These are phyloP conservation scores for Callorhinus ursinus DNA, from an alignment of 2,113 vertebrate species.

Conservation along the genomic window DNA sequence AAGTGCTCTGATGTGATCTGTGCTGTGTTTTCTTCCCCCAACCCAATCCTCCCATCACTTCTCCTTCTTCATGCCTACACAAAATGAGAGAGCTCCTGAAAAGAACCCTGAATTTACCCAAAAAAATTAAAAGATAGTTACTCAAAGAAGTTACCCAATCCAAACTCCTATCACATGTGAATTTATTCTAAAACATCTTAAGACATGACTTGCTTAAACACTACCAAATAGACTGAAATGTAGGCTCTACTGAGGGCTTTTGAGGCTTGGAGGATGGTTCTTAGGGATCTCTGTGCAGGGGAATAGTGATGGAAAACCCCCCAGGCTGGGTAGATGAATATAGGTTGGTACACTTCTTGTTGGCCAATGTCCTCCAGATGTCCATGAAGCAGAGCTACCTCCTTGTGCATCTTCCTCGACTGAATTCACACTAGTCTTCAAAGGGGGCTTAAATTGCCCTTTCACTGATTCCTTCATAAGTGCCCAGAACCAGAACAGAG, in stretches of 20 bases:
- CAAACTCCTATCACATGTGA: neutral
- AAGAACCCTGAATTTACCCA: neutral
- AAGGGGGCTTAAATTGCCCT: neutral
- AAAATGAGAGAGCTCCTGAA: neutral
- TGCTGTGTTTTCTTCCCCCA: neutral
- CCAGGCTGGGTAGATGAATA: neutral
- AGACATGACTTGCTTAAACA: neutral
- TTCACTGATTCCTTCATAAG: neutral
- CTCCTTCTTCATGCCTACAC: neutral
- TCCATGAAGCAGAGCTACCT: neutral
- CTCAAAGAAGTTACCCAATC: neutral
- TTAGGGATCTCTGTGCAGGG: neutral
- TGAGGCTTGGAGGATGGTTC: neutral
- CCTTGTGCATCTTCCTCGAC: neutral
- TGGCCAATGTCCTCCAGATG: neutral
- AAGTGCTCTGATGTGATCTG: neutral
- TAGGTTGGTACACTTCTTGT: neutral
- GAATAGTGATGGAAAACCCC: neutral
- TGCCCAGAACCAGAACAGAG: neutral
- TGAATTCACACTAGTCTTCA: neutral
- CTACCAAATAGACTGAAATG: neutral
- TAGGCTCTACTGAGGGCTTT: neutral
- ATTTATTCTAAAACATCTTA: conserved; percentile 35
- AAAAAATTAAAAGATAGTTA: neutral
- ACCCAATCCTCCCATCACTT: neutral